Base-by-base conservation (phyloP, 2,888 invertebrate genomes). In the Oscheius sp. region DNA sequence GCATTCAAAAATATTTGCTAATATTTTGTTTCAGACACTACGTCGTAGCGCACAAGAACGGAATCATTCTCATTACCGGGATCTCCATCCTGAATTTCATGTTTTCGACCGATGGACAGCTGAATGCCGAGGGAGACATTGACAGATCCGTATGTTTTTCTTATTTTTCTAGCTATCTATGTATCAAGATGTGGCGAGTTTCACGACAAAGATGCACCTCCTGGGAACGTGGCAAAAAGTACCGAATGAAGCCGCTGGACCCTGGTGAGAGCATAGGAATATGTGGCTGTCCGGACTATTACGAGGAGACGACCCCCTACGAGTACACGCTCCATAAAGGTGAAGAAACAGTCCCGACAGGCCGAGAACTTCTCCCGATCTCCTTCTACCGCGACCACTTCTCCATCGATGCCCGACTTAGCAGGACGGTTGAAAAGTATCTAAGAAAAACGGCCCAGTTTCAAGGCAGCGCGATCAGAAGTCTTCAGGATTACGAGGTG, bases 311-410 rank as follows among this genome's bases (percentile, higher is more conserved):
- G 47, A 29, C 10, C 21, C 13, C 13, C 4, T 63, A 47, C 21
- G 29, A 42, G 7, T 42, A 29, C 53, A 9, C 29, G 3, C 4
- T 21, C 11, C n/a, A 13, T 4, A 29, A 53, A 11, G 11, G 11
- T 11, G 29, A 53, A 53, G 53, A 53, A 3, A 13, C 3, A 13
- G 11, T 21, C 21, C 29, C 47, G 10, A 63, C 11, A 60, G 60
- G 10, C 11, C 5, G 37, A 37, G 63, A 63, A 48, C 1, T n/a
- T 2, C 63, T 63, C 1, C 48, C 63, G 4, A 21, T 63, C 2
- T 47, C n/a, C 29, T 63, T 63, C 48, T n/a, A 21, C 7, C 63
- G 63, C 21, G 63, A 63, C n/a, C 29, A 47, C 11, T 63, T 63
- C 48, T 10, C 13, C 5, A 48, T 63, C 21, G 63, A 63, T 32